A percentile compares a stretch with the other conserved stretches of the same genome.
Evolutionary conservation across 1,140 invertebrate genomes (phyloP).

Genomic region (Drosophila orosa): DNA sequence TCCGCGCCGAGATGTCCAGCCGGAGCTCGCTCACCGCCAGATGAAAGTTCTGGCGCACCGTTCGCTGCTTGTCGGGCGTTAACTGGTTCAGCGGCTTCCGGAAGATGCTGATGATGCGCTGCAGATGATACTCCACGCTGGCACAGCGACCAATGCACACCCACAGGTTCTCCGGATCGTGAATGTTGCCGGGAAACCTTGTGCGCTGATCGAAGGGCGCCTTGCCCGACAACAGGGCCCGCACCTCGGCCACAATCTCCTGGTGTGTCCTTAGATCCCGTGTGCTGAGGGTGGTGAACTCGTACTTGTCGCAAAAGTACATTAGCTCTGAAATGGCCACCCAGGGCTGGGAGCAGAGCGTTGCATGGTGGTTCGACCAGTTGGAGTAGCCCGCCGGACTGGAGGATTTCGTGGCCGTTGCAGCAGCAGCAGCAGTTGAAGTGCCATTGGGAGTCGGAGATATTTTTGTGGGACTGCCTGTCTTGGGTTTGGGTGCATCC

Average conservation of each 20-base stretch:
- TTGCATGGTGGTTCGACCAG: slow-evolving; percentile 66
- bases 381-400: slow-evolving; percentile 66
- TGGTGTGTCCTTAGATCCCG: slow-evolving; percentile 66
- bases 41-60: slow-evolving; percentile 77
- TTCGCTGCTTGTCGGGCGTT: slow-evolving; percentile 73
- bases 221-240: slow-evolving; percentile 55
- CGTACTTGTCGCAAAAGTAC: slow-evolving; percentile 80
- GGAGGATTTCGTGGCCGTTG: slow-evolving; percentile 27
- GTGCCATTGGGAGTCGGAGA: slow-evolving; percentile 19
- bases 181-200: slow-evolving; percentile 77
- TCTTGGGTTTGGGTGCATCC: slow-evolving; percentile 10
- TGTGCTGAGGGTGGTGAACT: slow-evolving; percentile 71
- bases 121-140: slow-evolving; percentile 77
- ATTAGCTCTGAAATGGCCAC: slow-evolving; percentile 80
- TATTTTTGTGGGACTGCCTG: slow-evolving; percentile 8
- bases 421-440: slow-evolving; percentile 2
- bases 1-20: slow-evolving; percentile 77
- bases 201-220: slow-evolving; percentile 74
- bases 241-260: slow-evolving; percentile 72
- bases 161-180: slow-evolving; percentile 80
- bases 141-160: slow-evolving; percentile 78
- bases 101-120: slow-evolving; percentile 74
- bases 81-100: slow-evolving; percentile 72
- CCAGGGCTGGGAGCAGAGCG: slow-evolving; percentile 68
- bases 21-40: slow-evolving; percentile 76